Evolutionary conservation across 2,797 vertebrate species (phyloP), one percentile per base, ranked within the genome.

Genomic region (Poeciliopsis gracilis): DNA sequence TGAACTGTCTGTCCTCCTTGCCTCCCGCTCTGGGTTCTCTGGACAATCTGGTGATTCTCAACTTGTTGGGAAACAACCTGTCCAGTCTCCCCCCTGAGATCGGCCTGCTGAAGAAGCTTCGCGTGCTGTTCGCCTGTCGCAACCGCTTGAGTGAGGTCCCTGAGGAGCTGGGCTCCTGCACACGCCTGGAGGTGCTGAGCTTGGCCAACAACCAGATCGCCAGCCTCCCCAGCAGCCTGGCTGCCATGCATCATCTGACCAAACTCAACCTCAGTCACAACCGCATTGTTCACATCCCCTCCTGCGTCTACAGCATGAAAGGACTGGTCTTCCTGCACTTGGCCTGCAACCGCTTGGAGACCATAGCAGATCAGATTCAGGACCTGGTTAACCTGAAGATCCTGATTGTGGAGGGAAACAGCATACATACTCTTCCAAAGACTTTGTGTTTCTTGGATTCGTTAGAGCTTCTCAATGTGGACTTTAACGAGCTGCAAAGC

Each of bases 221-320:
- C 0, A 93, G 95, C 43, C 95, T 99, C 5, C 98, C 98, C 0
- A 87, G 92, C 78, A 95, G 94, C 89, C 87, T 98, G 78, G 94
- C 92, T 0, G 90, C 96, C 77, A 93, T 99, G 87, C 91, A 88
- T 12, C 95, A 81, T 6, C 89, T 99, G 73, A 95, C 93, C 89
- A 98, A 99, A 83, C 94, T 99, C 85, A 99, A 99, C 89, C 96
- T 98, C 13, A 98, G 97, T 91, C 96, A 98, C 93, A 99, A 99
- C 82, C 87, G 53, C 55, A 97, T 99, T 0, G 88, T 82, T 0
- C 97, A 97, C 90, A 97, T 99, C 89, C 98, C 97, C 0, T 83
- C 96, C 73, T 99, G 97, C 1, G 93, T 99, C 82, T 98, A 97
- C 0, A 91, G 94, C 0, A 94, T 98, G 93, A 97, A 94, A 87